Evolutionary conservation across 2,113 vertebrate species (phyloP).

Genomic region (Chauna torquata): DNA sequence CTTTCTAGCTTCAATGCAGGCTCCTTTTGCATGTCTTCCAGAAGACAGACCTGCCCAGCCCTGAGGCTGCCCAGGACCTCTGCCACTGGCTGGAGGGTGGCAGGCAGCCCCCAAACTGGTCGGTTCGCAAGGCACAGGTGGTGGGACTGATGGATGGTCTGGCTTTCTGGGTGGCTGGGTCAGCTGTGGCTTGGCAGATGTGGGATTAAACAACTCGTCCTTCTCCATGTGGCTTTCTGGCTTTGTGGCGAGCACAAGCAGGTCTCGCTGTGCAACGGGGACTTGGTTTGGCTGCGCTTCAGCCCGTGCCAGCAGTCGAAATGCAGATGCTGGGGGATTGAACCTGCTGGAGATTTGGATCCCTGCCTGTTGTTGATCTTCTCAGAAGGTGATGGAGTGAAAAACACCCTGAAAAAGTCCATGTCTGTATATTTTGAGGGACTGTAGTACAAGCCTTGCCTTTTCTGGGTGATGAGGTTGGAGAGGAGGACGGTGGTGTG

Average conservation of each 20-base stretch:
- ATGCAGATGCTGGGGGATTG: background rate
- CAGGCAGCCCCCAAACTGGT: background rate
- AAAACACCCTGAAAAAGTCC: background rate
- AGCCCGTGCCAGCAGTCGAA: background rate
- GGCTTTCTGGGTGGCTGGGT: background rate
- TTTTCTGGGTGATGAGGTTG: background rate
- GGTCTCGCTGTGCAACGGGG: fast-evolving
- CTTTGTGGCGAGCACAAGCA: fast-evolving
- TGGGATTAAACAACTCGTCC: background rate
- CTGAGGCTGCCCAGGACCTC: background rate
- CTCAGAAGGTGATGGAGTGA: background rate
- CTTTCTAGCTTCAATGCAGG: background rate
- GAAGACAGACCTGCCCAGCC: background rate
- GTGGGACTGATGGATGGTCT: background rate
- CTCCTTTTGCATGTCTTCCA: background rate
- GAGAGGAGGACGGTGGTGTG: background rate
- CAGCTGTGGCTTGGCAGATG: background rate
- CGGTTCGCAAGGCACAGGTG: background rate
- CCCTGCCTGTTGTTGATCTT: background rate
- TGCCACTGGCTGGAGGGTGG: background rate
- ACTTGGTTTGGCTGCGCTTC: background rate
- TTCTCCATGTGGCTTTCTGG: background rate
- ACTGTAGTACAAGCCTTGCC: background rate
- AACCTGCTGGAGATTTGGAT: background rate
- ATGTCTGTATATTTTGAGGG: background rate